Conservation (phyloP, 2,888 invertebrate genomes). For the Thecophora atra region DNA sequence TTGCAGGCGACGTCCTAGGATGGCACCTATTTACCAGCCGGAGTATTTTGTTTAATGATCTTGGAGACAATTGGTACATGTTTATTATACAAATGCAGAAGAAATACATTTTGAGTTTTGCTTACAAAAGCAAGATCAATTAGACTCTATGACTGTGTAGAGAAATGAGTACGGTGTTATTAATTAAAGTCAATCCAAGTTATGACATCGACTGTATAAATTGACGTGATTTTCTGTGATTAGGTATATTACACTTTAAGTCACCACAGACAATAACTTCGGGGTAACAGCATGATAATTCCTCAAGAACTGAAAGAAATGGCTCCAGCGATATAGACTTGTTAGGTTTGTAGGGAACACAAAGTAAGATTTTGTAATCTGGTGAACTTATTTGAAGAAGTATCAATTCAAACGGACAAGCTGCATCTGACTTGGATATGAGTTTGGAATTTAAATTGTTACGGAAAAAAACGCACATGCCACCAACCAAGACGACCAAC, state of each 20-base stretch:
- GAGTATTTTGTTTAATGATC: no score
- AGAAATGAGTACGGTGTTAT: no score
- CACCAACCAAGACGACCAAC: not conserved
- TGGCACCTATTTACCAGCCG: no score
- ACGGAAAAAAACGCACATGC: not conserved
- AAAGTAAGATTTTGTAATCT: not conserved
- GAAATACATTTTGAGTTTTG: no score
- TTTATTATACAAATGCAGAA: no score
- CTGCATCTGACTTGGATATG: not conserved
- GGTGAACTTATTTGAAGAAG: not conserved
- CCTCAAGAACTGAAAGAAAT: not conserved
- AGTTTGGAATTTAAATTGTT: not conserved
- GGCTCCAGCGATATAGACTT: not conserved
- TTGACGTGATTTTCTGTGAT: not conserved
- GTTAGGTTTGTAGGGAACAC: not conserved
- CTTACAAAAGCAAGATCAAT: no score
- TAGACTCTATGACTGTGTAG: no score
- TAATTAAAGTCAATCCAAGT: no score
- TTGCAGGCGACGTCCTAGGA: no score
- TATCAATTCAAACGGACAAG: not conserved
- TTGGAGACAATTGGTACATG: no score
- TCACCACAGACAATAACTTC: not conserved
- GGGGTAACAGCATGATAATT: not conserved
- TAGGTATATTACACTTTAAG: not conserved
- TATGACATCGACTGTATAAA: not conserved